phyloP scores from a whole-genome alignment of 2,888 invertebrate species.

The Trichogramma dendrolimi region DNA sequence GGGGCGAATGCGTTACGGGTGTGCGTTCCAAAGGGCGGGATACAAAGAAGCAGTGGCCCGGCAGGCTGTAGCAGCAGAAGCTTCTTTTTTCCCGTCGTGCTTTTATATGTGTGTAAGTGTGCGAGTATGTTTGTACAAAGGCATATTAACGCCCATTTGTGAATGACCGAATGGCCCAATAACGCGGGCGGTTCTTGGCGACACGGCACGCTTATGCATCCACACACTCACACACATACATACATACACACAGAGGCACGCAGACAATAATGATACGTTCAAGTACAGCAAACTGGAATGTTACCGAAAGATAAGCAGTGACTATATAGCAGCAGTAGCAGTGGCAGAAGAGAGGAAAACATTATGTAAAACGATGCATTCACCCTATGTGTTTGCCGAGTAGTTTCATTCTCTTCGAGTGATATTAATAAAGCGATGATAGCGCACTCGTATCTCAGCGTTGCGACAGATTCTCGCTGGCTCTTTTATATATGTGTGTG shows the following conservation, averaged over 20 bases:
- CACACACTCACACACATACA: conserved; percentile 14
- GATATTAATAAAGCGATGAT: too few relatives aligned
- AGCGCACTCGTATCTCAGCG: too few relatives aligned
- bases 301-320: not conserved
- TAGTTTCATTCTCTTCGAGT: too few relatives aligned
- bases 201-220: conserved; percentile 8
- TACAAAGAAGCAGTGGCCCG: not conserved
- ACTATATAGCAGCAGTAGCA: not conserved
- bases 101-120: too few relatives aligned
- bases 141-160: not conserved
- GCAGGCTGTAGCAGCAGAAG: too few relatives aligned
- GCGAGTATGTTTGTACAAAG: not conserved
- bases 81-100: too few relatives aligned
- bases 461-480: too few relatives aligned
- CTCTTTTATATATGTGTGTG: too few relatives aligned
- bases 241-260: conserved; percentile 16
- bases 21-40: not conserved
- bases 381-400: too few relatives aligned
- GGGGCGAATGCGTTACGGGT: conserved; percentile 1
- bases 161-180: conserved; percentile 18
- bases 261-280: not conserved
- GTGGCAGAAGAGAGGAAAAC: too few relatives aligned
- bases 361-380: too few relatives aligned
- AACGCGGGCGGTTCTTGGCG: not conserved
- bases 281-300: not conserved